These are phyloP conservation scores for Dipodomys stephensi DNA, from an alignment of 2,113 vertebrate species.

Conservation along the genomic window DNA sequence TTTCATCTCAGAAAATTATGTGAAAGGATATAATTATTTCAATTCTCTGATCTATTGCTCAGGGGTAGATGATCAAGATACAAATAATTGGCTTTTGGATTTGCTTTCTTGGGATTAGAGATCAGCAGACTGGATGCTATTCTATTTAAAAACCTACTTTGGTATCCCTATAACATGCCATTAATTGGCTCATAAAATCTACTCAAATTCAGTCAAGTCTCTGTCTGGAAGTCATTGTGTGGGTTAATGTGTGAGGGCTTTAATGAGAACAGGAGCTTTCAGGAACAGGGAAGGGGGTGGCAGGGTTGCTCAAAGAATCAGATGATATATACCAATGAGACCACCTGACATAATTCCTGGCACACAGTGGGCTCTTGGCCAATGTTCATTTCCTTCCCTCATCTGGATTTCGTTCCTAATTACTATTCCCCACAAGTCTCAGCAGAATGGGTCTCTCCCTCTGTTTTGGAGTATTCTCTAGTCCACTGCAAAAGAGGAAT, in stretches of 20 bases:
- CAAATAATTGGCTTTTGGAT: conserved; percentile 42
- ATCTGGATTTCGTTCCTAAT: neutral
- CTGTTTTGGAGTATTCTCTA: neutral
- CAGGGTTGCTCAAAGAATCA: neutral
- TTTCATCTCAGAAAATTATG: conserved; percentile 44
- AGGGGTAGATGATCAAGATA: conserved; percentile 20
- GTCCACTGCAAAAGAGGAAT: neutral
- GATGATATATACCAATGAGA: neutral
- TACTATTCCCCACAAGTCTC: neutral
- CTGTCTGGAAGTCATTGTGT: neutral
- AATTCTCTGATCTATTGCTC: conserved; percentile 39
- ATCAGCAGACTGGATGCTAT: conserved; percentile 1
- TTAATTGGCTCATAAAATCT: conserved; percentile 52
- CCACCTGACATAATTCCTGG: neutral
- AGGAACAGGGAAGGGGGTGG: neutral
- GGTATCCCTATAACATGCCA: neutral
- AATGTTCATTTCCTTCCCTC: neutral
- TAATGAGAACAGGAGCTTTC: neutral
- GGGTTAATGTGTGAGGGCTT: neutral
- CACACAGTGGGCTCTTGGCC: neutral
- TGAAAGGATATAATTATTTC: conserved; percentile 53
- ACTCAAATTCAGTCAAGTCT: conserved; percentile 41
- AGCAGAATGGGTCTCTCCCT: neutral
- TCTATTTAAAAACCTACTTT: conserved; percentile 46
- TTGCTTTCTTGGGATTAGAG: conserved; percentile 30